Evolutionary conservation across 2,797 vertebrate genomes (phyloP), one percentile per base, ranked within the genome.

Genomic region (Coregonus sp.): DNA sequence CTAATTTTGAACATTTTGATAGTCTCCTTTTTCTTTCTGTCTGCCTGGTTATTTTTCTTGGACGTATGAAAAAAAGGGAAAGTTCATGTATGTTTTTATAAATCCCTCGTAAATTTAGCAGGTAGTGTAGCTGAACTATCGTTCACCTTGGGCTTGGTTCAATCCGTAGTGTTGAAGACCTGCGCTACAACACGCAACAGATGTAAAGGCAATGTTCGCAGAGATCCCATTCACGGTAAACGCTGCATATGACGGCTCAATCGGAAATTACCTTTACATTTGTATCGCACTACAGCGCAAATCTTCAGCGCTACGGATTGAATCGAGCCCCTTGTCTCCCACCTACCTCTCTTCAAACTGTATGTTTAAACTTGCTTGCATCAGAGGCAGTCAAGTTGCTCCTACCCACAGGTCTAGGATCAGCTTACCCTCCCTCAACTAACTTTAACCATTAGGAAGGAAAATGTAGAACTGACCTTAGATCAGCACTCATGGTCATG

Each of bases 81-180:
- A 52, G 74, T 72, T 31, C 75, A 25, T 63, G 74, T 86, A 78
- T 20, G 75, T 81, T 87, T 87, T 86, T 80, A 74, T 87, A 87
- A 18, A 40, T 40, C 56, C 25, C 40, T 78, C 35, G 70, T 73
- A 71, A 68, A 78, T 31, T 20, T 78, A 68, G 33, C 33, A 73
- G 50, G 33, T 68, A 54, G 33, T 50, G 50, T 70, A 74, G 50
- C n/a, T 47, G 9, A 73, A 67, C 63, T 9, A 47, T 61, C 67
- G 37, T 50, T 67, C 47, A 75, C 25, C 16, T 66, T 56, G 65
- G 52, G 54, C 6, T 52, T 67, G 66, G 77, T 47, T 47, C 9
- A 86, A 84, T 77, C 66, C 40, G 11, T 47, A 9, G 40, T 9
- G 40, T 47, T 47, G 40, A 47, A 47, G 40, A 47, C 40, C 9